phyloP scores from a whole-genome alignment of 2,113 vertebrate genomes.

The Anthoscopus minutus region DNA sequence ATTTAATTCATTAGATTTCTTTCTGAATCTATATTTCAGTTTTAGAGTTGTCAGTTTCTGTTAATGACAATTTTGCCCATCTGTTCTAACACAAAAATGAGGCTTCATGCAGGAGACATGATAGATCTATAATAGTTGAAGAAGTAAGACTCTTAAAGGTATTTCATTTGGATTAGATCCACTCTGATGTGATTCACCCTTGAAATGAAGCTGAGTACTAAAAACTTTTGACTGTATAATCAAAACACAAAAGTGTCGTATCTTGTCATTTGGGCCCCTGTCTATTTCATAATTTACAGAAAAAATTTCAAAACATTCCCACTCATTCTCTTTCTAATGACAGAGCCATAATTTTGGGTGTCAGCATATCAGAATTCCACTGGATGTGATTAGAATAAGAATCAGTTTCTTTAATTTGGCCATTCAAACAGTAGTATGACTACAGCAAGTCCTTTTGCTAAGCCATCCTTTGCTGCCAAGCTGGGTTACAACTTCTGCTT shows the following conservation, averaged over 20 bases:
- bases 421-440: constrained; percentile 26
- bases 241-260: constrained; percentile 40
- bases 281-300: constrained; percentile 46
- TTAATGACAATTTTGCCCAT: constrained; percentile 86
- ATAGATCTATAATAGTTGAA: constrained; percentile 73
- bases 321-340: constrained; percentile 67
- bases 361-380: constrained; percentile 70
- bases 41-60: constrained; percentile 85
- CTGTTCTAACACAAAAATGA: constrained; percentile 79
- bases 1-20: constrained; percentile 85
- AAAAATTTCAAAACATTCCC: constrained; percentile 67
- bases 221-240: constrained; percentile 48
- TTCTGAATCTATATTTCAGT: constrained; percentile 85
- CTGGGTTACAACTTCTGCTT: constrained; percentile 16
- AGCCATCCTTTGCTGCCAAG: constrained; percentile 30
- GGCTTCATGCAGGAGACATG: constrained; percentile 72
- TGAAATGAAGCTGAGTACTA: constrained; percentile 32
- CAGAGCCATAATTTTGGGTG: constrained; percentile 78
- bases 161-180: constrained; percentile 69
- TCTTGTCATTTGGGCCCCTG: constrained; percentile 36
- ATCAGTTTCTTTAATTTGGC: constrained; percentile 66
- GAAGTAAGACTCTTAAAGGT: constrained; percentile 73
- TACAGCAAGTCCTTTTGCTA: constrained; percentile 47
- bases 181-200: constrained; percentile 36
- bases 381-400: constrained; percentile 69